Percentiles rank a stretch among this genome's conserved stretches.
phyloP scores from a whole-genome alignment of 2,113 vertebrate species.

The Nothobranchius kuhntae region DNA sequence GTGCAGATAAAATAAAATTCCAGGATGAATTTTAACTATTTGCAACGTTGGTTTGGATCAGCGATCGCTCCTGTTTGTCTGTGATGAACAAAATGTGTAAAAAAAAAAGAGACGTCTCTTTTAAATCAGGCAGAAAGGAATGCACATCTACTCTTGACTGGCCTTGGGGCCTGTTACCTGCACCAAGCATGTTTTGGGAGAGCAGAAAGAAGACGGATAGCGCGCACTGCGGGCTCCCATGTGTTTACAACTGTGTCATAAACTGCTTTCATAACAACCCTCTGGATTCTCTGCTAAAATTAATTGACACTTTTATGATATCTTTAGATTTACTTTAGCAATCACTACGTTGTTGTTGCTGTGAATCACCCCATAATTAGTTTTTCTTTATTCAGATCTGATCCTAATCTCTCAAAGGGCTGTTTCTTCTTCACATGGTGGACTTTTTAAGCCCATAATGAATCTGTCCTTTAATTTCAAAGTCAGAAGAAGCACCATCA shows the following conservation, averaged over 20 bases:
- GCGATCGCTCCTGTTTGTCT: slow-evolving; percentile 60
- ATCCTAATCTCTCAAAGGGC: slow-evolving; percentile 57
- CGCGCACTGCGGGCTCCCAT: slow-evolving; percentile 38
- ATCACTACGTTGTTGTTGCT: slow-evolving; percentile 35
- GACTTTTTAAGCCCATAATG: slow-evolving; percentile 65
- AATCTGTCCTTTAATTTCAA: slow-evolving; percentile 66
- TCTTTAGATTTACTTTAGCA: slow-evolving; percentile 25
- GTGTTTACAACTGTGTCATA: slow-evolving; percentile 28
- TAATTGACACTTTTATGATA: slow-evolving; percentile 21
- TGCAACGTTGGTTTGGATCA: slow-evolving; percentile 38
- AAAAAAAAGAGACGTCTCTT: slow-evolving; percentile 64
- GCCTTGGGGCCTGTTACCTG: slow-evolving; percentile 63
- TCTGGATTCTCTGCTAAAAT: background rate
- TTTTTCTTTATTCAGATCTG: slow-evolving; percentile 53
- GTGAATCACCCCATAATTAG: slow-evolving; percentile 62
- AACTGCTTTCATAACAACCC: slow-evolving; percentile 14
- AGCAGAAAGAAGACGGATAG: slow-evolving; percentile 49
- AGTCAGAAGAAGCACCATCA: slow-evolving; percentile 39
- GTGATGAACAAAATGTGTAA: slow-evolving; percentile 64
- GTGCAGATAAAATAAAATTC: slow-evolving; percentile 16
- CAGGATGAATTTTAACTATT: slow-evolving; percentile 16
- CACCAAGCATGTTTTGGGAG: slow-evolving; percentile 66
- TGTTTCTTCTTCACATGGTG: slow-evolving; percentile 35
- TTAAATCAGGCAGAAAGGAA: slow-evolving; percentile 78
- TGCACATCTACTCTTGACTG: slow-evolving; percentile 58